Conservation (phyloP, 2,113 vertebrate genomes). For the Melanerpes formicivorus region DNA sequence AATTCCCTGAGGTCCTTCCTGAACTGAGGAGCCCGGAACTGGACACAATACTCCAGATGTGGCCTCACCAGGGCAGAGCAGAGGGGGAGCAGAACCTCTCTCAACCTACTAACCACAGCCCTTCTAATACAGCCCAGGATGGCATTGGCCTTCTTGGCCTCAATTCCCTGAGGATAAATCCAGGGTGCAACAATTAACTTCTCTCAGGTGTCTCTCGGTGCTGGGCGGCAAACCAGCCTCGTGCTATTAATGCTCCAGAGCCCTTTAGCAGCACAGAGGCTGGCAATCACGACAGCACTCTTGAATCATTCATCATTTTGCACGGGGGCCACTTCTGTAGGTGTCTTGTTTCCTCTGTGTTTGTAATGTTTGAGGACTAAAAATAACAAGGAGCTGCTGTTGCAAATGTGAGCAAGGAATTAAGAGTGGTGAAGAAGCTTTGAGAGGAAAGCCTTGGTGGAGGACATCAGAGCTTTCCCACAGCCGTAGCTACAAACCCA, state of each 20-base stretch:
- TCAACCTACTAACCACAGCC: no score
- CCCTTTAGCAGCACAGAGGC: background rate
- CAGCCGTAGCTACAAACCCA: background rate
- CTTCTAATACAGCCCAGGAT: no score
- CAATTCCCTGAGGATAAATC: background rate
- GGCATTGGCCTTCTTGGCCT: background rate
- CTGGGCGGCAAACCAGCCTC: background rate
- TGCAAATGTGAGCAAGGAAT: conserved; percentile 5
- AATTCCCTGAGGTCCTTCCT: no score
- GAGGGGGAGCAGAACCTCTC: no score
- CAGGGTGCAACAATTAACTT: background rate
- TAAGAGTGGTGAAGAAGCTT: background rate
- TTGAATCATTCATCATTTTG: conserved; percentile 56
- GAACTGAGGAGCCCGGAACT: no score
- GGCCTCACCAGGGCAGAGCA: no score
- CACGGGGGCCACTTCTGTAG: conserved; percentile 44
- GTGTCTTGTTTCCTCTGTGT: conserved; percentile 47
- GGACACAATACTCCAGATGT: no score
- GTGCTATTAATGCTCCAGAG: background rate
- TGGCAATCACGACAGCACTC: conserved; percentile 1
- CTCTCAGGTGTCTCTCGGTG: background rate
- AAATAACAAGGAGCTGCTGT: conserved; percentile 46
- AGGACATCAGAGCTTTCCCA: conserved; percentile 42
- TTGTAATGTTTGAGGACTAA: conserved; percentile 38
- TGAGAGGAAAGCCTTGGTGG: background rate